Evolutionary conservation across 2,113 vertebrate species (phyloP).

Genomic region (Bubo scandiacus): DNA sequence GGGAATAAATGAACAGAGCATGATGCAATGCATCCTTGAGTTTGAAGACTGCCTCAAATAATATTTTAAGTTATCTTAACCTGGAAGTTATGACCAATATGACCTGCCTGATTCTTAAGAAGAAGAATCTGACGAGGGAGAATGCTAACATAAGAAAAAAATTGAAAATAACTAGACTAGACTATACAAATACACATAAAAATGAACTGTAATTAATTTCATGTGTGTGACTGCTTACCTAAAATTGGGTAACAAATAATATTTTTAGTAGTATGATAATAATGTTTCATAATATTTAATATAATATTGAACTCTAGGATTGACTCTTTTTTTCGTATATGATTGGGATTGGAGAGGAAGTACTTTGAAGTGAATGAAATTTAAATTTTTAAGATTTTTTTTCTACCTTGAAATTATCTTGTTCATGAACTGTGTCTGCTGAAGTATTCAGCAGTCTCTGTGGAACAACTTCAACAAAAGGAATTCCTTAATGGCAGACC

Average conservation of each 20-base stretch:
- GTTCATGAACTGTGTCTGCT: not conserved
- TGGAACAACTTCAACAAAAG: not conserved
- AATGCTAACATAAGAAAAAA: not conserved
- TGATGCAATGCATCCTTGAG: not conserved
- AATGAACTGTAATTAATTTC: not conserved
- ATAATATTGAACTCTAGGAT: not conserved
- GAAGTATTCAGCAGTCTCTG: not conserved
- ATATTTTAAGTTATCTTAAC: not conserved
- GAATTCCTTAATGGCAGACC: conserved; percentile 16
- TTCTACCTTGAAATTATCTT: not conserved
- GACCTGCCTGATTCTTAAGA: not conserved
- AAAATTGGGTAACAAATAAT: not conserved
- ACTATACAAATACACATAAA: not conserved
- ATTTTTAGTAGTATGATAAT: not conserved
- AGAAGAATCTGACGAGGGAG: not conserved
- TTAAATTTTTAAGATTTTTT: not conserved
- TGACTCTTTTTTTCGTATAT: not conserved
- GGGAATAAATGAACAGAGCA: not conserved
- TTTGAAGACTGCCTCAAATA: not conserved
- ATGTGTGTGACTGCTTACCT: not conserved
- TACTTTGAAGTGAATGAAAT: not conserved
- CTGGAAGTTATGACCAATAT: not conserved
- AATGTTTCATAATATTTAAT: not conserved
- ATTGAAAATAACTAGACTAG: not conserved
- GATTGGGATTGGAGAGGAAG: not conserved